Percentiles rank a stretch among this genome's conserved stretches.
Evolutionary conservation across 2,888 invertebrate species (phyloP).

Genomic region (Pandemis corylana): DNA sequence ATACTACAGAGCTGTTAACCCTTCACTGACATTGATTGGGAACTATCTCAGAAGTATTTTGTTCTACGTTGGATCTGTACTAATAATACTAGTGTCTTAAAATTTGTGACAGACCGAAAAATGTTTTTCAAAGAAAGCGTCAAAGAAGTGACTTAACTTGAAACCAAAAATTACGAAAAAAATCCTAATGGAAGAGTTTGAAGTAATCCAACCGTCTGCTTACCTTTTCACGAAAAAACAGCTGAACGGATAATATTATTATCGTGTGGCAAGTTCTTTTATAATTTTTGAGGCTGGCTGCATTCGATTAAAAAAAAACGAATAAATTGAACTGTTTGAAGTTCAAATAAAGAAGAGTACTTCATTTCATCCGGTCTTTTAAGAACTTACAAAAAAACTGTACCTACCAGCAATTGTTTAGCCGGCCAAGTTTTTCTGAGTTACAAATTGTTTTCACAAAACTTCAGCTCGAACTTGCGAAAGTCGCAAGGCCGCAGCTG

Average conservation of each 20-base stretch:
- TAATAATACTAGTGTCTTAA: neutral
- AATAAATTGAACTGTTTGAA: neutral
- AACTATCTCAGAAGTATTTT: neutral
- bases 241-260: neutral
- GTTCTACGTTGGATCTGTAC: neutral
- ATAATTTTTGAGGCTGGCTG: too few species aligned
- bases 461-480: neutral
- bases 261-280: neutral
- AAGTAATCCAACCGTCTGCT: too few species aligned
- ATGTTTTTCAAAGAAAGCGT: too few species aligned
- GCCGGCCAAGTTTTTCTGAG: neutral
- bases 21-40: constrained; percentile 3
- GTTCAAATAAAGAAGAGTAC: too few species aligned
- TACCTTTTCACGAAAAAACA: neutral
- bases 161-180: too few species aligned
- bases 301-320: too few species aligned
- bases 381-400: neutral
- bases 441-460: neutral
- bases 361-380: too few species aligned
- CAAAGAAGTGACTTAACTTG: too few species aligned
- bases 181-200: too few species aligned
- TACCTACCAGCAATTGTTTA: neutral
- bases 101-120: too few species aligned
- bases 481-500: neutral
- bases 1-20: neutral